These are phyloP conservation scores for Andrena chrysosceles DNA, from an alignment of 2,888 invertebrate genomes.

Conservation along the genomic window DNA sequence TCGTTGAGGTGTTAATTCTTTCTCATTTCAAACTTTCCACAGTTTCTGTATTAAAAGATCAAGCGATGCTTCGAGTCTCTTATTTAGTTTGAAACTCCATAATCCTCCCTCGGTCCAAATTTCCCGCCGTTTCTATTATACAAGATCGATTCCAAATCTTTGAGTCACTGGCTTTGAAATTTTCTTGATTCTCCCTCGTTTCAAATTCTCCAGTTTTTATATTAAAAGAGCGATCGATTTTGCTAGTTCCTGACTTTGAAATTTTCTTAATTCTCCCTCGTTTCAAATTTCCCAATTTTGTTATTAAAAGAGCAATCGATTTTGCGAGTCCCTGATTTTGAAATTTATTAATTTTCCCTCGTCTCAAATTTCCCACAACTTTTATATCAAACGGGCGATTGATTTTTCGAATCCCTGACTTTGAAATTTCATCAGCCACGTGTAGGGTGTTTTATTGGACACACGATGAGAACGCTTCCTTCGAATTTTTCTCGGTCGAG, in stretches of 20 bases:
- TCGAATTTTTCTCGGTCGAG: neutral
- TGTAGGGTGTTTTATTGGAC: neutral
- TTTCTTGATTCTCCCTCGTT: neutral
- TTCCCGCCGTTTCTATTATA: neutral
- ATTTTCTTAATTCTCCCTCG: neutral
- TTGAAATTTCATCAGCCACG: constrained; percentile 1
- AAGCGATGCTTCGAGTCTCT: neutral
- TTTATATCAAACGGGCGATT: neutral
- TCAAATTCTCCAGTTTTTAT: neutral
- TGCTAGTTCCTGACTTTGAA: neutral
- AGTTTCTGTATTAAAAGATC: neutral
- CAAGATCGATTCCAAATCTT: neutral
- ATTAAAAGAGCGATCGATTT: neutral
- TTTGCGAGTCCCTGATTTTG: neutral
- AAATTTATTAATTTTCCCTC: neutral
- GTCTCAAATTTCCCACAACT: neutral
- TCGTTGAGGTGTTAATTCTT: too few relatives aligned
- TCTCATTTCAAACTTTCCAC: too few relatives aligned
- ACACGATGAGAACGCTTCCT: neutral
- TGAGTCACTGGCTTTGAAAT: neutral
- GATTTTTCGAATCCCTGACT: neutral
- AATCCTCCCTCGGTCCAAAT: neutral
- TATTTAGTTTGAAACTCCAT: neutral
- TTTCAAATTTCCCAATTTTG: neutral
- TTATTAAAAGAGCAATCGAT: neutral